A percentile compares a stretch with the other conserved stretches of the same genome.
Conservation (phyloP, 2,113 vertebrate species). For the Toxotes chatareus region DNA sequence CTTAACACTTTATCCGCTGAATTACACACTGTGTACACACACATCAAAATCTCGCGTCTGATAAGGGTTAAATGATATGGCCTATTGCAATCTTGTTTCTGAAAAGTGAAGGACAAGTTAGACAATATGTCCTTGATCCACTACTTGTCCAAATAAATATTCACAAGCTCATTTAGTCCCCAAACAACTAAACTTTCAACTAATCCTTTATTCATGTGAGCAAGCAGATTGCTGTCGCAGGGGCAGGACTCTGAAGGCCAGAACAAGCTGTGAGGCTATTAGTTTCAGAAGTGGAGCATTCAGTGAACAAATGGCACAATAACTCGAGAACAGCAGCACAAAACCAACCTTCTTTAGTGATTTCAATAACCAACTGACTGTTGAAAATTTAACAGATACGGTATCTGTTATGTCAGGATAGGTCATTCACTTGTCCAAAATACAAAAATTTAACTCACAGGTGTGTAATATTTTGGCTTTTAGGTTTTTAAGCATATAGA, state of each 20-base stretch:
- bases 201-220: slow-evolving; percentile 70
- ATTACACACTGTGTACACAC: background rate
- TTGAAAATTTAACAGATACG: background rate
- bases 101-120: slow-evolving; percentile 7
- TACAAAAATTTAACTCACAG: background rate
- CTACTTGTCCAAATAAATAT: slow-evolving; percentile 65
- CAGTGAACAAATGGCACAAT: background rate
- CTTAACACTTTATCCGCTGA: no score
- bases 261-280: slow-evolving; percentile 10
- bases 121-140: slow-evolving; percentile 15
- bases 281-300: slow-evolving; percentile 18
- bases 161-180: slow-evolving; percentile 46
- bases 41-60: background rate
- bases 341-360: background rate
- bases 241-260: slow-evolving; percentile 27
- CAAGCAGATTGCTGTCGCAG: slow-evolving; percentile 56
- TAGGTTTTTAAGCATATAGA: background rate
- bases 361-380: background rate
- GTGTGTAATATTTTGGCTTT: background rate
- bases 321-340: slow-evolving; percentile 2
- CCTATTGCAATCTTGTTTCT: background rate
- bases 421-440: background rate
- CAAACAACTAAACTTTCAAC: slow-evolving; percentile 58
- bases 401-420: background rate
- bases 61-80: background rate